Base-by-base conservation (phyloP, 2,888 invertebrate genomes). In the Argyresthia goedartella region DNA sequence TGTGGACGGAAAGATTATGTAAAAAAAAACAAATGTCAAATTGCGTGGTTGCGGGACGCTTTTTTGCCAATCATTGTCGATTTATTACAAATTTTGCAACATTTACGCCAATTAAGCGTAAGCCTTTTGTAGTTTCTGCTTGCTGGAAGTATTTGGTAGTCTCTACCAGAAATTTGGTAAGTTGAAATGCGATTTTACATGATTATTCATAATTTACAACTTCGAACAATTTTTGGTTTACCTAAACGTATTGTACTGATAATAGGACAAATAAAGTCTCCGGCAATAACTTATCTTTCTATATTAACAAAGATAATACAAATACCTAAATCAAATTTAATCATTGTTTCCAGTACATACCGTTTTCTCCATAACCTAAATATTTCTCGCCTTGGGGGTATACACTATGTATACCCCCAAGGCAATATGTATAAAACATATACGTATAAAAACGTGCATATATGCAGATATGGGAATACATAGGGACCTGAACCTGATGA, bases 21-120 rank as follows among this genome's bases (percentile, higher is more conserved):
- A 25, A 25, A 51, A 36, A 46, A 35, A 36, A n/a, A 43, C 62
- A 65, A 69, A 76, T 82, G 82, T 81, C 84, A 82, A 71, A 67
- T 72, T 72, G 62, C 61, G 71, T 76, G 71, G 74, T 69, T 69
- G 73, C 81, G 75, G 79, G 76, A 76, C 76, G 74, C 65, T 70
- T 82, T 84, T 82, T 81, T 74, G 81, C 82, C 56, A 76, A 80
- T 85, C 84, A 84, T 76, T 73, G 72, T 73, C 71, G 74, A 69
- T 71, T 74, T 80, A 74, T 64, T 61, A 60, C 65, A 62, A 81
- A 76, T 72, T 69, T 65, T 60, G 62, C 66, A 61, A 59, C 69
- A 70, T 65, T 73, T 76, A 72, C 69, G 53, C 56, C 57, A 50
- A 71, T 66, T 59, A 61, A 62, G 58, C 64, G 56, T 45, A 64